A percentile compares a stretch with the other conserved stretches of the same genome.
Evolutionary conservation across 2,113 vertebrate species (phyloP).

Genomic region (Ramphastos sulfuratus): DNA sequence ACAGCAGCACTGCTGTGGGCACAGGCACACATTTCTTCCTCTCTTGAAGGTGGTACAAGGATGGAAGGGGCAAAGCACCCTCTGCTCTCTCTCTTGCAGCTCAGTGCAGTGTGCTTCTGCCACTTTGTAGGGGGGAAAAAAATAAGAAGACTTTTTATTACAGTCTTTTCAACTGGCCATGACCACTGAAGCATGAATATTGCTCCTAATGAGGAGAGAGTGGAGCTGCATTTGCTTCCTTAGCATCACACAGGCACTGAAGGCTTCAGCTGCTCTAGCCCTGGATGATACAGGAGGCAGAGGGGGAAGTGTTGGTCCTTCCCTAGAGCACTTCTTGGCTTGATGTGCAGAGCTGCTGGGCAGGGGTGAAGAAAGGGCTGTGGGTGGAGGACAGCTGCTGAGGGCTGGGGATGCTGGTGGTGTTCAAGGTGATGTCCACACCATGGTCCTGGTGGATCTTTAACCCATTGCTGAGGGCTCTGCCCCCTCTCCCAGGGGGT

Average conservation of each 20-base stretch:
- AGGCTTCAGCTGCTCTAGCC: neutral
- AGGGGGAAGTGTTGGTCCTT: neutral
- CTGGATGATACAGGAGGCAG: neutral
- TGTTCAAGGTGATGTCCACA: neutral
- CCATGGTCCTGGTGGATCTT: neutral
- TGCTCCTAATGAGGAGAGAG: conserved; percentile 10
- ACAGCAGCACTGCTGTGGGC: neutral
- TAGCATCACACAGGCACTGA: neutral
- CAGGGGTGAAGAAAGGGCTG: neutral
- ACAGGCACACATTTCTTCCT: neutral
- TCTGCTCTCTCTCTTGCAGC: neutral
- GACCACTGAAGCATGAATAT: conserved; percentile 36
- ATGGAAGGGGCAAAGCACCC: neutral
- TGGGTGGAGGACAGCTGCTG: neutral
- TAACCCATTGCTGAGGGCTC: neutral
- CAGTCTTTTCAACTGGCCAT: neutral
- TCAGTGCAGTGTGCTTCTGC: neutral
- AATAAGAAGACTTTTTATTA: neutral
- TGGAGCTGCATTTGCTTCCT: neutral
- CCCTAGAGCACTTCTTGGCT: accelerated
- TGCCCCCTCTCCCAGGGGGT: neutral
- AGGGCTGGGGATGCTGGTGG: accelerated
- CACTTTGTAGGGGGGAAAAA: neutral
- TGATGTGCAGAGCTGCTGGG: neutral
- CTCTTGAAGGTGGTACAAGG: neutral